Evolutionary conservation across 2,888 invertebrate genomes (phyloP), one percentile per base, ranked within the genome.

Genomic region (Odiellus spinosus): DNA sequence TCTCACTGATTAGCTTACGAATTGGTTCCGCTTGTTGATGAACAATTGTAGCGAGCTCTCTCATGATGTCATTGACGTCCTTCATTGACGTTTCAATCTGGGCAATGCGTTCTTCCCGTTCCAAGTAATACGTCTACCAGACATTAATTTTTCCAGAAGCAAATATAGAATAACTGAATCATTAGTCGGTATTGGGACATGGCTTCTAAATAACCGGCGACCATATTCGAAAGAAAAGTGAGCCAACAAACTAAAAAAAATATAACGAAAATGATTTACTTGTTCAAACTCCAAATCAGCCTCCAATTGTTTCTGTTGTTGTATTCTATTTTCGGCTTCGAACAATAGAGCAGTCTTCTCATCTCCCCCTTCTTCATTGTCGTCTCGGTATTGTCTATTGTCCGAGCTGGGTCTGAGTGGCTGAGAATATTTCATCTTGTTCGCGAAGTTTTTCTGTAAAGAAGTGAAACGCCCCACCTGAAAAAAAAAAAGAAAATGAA

Each of bases 51-150:
- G 91, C 93, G 51, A 96, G 72, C 64, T 95, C 90, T 71, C 90
- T 90, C 70, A 95, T 96, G 61, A 96, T 93, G 69, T 90, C 82
- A 69, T 96, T 96, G 46, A 96, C 93, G 57, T 87, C 90, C 60
- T 78, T 73, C 59, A 95, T 95, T 65, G 93, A 87, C 58, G 74
- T 78, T 85, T 95, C 95, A 18, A 95, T 72, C 66, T 90, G 80
- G 55, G 80, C 74, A 58, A 95, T 86, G 56, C 86, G 82, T 55
- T 80, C 77, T 70, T 95, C 93, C 59, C 91, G 78, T 63, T 91
- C 86, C 62, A 83, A 80, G 18, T 93, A 70, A 59, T 88, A 73
- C 53, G 81, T 82, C 51, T 81, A 78, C 62, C 85, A 82, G 61
- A 83, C 83, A 59, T 81, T 77, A 38, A 82, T 66, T 40, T 75